phyloP scores from a whole-genome alignment of 2,113 vertebrate species.

The Lepisosteus oculatus region DNA sequence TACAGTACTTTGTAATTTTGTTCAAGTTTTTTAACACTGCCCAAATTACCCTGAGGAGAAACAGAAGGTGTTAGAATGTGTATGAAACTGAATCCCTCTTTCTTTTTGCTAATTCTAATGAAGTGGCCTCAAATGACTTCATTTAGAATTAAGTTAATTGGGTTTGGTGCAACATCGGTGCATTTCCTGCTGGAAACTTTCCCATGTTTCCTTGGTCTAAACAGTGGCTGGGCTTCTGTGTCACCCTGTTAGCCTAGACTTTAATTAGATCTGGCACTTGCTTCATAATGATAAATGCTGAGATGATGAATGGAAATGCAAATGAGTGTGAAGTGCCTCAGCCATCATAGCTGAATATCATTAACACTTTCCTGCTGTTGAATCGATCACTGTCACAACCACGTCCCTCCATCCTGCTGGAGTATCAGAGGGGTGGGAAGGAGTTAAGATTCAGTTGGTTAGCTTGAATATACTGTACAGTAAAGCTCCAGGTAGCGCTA shows the following conservation, averaged over 20 bases:
- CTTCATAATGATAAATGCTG: constrained; percentile 89
- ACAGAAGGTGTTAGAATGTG: constrained; percentile 18
- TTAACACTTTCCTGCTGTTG: constrained; percentile 91
- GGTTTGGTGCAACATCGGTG: constrained; percentile 80
- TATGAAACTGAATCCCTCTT: constrained; percentile 50
- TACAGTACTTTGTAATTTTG: neutral
- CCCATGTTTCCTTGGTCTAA: constrained; percentile 65
- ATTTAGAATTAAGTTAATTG: constrained; percentile 87
- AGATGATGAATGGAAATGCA: constrained; percentile 97
- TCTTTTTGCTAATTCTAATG: constrained; percentile 67
- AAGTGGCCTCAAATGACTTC: constrained; percentile 77
- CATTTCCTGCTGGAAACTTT: constrained; percentile 80
- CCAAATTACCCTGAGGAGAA: constrained; percentile 46
- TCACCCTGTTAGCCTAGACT: constrained; percentile 87
- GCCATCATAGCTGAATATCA: constrained; percentile 84
- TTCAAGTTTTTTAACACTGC: constrained; percentile 28
- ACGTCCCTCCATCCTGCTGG: constrained; percentile 67
- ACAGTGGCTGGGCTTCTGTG: constrained; percentile 74
- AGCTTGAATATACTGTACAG: neutral
- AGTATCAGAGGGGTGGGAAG: constrained; percentile 50
- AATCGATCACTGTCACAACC: constrained; percentile 91
- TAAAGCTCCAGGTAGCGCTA: neutral
- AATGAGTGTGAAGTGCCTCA: constrained; percentile 87
- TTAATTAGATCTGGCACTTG: constrained; percentile 98
- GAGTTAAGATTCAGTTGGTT: constrained; percentile 46